Conservation (phyloP, 2,888 invertebrate species). For the Stegana nigrithorax region DNA sequence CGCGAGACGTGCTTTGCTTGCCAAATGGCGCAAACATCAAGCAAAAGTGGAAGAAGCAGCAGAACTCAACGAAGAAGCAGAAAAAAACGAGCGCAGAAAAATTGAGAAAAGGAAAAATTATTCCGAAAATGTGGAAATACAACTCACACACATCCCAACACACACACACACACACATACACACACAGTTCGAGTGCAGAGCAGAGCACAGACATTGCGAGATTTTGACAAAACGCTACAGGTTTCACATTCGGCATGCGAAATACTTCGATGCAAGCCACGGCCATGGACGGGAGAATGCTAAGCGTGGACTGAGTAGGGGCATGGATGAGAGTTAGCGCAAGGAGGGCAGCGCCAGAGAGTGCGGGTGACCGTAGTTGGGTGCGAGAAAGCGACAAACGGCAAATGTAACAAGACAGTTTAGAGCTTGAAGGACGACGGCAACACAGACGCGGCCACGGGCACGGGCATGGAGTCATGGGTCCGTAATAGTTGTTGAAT, state of each 20-base stretch:
- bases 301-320: too few relatives aligned
- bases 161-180: not conserved
- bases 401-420: not conserved
- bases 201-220: not conserved
- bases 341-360: too few relatives aligned
- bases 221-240: constrained; percentile 18
- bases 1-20: constrained; percentile 11
- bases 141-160: too few relatives aligned
- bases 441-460: too few relatives aligned
- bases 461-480: too few relatives aligned
- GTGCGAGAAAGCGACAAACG: not conserved
- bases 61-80: not conserved
- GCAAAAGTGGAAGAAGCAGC: not conserved
- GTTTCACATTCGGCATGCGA: constrained; percentile 8
- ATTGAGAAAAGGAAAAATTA: too few relatives aligned
- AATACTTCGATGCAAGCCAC: not conserved
- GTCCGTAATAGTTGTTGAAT: constrained; percentile 4
- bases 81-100: not conserved
- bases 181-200: not conserved
- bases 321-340: not conserved
- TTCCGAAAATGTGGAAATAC: too few relatives aligned
- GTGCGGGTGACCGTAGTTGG: too few relatives aligned
- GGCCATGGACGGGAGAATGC: too few relatives aligned
- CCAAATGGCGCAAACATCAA: not conserved
- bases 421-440: not conserved